Evolutionary conservation across 2,113 vertebrate genomes (phyloP), one percentile per base, ranked within the genome.

Genomic region (Catagonus wagneri): DNA sequence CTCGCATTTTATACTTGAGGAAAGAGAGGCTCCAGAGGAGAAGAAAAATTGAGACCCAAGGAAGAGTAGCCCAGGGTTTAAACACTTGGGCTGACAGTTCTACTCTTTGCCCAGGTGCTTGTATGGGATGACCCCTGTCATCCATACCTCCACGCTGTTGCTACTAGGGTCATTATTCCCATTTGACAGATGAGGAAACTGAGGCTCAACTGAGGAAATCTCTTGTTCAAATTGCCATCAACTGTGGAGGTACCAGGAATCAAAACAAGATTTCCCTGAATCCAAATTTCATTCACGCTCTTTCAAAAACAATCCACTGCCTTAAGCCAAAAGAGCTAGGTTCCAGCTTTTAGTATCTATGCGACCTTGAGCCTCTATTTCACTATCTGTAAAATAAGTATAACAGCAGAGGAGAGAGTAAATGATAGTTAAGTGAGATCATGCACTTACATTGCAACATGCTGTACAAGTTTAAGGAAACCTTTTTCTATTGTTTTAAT

Each of bases 81-180:
- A 54, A n/a, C 5, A 20, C 58, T 19, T 10, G 12, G n/a, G 4
- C 58, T 66, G 56, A 34, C n/a, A 17, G 54, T 58, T 23, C 60
- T 12, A 4, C 39, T 44, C 22, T 0, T 0, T 0, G 1, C 27
- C 50, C 56, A 0, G 4, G 44, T 25, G 32, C 56, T 83, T 3
- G 1, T 5, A 6, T 25, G 34, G 39, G 22, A 76, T 29, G 15
- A 27, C n/a, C 7, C 32, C 54, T 60, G n/a, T 32, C 36, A n/a
- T n/a, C 39, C 36, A 22, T 32, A 25, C 9, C 52, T 8, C 16
- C 22, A 32, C 12, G 1, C 29, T 29, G 39, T 66, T 66, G 32
- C 34, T n/a, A 32, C 29, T 34, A 11, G 17, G 56, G 52, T 68
- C 0, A 0, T 44, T 27, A 25, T 22, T 15, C 58, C 75, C 66